Base-by-base conservation (phyloP, 2,888 invertebrate species). In the Candidula unifasciata region DNA sequence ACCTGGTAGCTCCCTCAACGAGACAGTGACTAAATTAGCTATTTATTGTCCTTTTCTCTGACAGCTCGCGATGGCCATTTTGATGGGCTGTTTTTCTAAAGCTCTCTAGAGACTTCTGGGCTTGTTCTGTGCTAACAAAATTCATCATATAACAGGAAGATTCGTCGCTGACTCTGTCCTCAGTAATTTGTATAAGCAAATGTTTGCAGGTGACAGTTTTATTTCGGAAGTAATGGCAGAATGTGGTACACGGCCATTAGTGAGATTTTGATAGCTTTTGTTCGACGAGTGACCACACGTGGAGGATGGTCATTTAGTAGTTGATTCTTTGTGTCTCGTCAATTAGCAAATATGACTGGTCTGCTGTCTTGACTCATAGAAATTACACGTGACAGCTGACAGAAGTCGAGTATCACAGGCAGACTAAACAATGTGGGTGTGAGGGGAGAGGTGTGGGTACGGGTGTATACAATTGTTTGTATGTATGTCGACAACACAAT, bases 1-100 rank as follows among this genome's bases (percentile, higher is more conserved):
- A 83, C 71, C 68, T 52, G 8, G 37, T 27, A 30, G 37, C 77
- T 79, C 79, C 78, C 83, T 57, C 57, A 71, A 77, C 77, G 83
- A 83, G 83, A 71, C 79, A 66, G 77, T 69, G 83, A 83, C 83
- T 83, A 83, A 83, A 83, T 83, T 83, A 83, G 83, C 83, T 83
- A 83, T 83, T 83, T 83, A 83, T 83, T 83, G 83, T 83, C 83
- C 73, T 79, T 83, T 79, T 83, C 77, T 35, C 69, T 69, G 83
- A 79, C 83, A 83, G 83, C 73, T 83, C 79, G 66, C 83, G 52
- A 83, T 77, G 83, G 66, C 79, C 79, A 69, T 78, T 83, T 83
- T 83, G 83, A 83, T 83, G 83, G 68, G 69, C 83, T 79, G 77
- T 83, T 83, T 83, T 76, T 69, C 60, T 73, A 79, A 77, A 57